These are phyloP conservation scores for Lacanobia wlatinum DNA, from an alignment of 2,888 invertebrate genomes.

Conservation along the genomic window DNA sequence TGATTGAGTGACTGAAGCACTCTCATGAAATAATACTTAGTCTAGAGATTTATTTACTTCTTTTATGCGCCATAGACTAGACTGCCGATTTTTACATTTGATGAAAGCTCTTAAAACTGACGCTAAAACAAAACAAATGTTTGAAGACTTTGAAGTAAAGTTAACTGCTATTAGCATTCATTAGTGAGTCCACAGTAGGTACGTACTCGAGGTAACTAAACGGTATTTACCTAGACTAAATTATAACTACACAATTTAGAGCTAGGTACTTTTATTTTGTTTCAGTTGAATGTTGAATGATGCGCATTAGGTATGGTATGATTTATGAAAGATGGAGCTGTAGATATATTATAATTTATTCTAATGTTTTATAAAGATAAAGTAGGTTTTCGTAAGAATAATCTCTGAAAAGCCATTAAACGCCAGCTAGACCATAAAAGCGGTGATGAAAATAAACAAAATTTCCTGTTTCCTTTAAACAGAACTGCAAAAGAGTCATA, in stretches of 20 bases:
- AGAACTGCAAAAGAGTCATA: conserved; percentile 35
- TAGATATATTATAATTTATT: background rate
- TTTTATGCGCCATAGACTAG: background rate
- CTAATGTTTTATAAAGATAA: background rate
- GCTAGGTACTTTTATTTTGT: background rate
- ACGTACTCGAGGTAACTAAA: background rate
- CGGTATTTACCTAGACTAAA: background rate
- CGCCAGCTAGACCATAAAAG: background rate
- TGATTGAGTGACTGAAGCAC: conserved; percentile 25
- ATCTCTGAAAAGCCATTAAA: background rate
- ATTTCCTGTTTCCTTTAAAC: conserved; percentile 21
- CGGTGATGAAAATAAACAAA: conserved; percentile 1
- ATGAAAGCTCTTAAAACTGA: background rate
- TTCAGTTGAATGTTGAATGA: no score
- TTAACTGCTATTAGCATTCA: background rate
- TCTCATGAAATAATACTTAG: conserved; percentile 18
- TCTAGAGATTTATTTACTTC: background rate
- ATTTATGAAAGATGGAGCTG: background rate
- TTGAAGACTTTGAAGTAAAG: background rate
- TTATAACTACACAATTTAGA: background rate
- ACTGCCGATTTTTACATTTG: background rate
- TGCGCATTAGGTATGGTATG: background rate
- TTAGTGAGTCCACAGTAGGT: background rate
- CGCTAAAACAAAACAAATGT: conserved; percentile 1
- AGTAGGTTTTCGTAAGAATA: background rate